Conservation (phyloP, 2,797 vertebrate genomes). For the Pempheris klunzingeri region DNA sequence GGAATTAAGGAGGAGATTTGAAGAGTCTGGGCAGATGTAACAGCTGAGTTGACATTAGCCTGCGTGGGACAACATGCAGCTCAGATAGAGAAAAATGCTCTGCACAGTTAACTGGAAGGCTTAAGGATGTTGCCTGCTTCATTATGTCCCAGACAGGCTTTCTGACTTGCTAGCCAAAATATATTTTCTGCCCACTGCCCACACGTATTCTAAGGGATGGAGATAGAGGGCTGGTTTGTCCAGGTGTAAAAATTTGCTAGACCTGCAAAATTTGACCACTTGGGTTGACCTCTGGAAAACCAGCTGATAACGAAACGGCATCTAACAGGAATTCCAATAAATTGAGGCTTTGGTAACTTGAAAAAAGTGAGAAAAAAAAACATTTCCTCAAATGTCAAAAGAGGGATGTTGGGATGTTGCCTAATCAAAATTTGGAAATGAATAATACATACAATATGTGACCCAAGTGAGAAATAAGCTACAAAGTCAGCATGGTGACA, state of each 20-base stretch:
- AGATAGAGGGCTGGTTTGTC: constrained; percentile 57
- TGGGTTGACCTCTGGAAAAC: constrained; percentile 17
- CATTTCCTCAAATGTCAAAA: constrained; percentile 20
- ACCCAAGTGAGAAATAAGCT: constrained; percentile 39
- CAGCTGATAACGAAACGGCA: constrained; percentile 19
- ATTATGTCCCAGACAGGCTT: constrained; percentile 79
- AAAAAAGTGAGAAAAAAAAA: constrained; percentile 32
- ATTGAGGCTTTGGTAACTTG: constrained; percentile 32
- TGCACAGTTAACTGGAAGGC: constrained; percentile 74
- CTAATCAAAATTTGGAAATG: constrained; percentile 13
- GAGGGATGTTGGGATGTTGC: not conserved
- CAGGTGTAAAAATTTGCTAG: constrained; percentile 63
- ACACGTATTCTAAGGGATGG: constrained; percentile 49
- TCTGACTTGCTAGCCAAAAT: constrained; percentile 67
- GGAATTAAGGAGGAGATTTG: constrained; percentile 78
- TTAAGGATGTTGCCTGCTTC: constrained; percentile 82
- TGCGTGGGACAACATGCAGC: constrained; percentile 69
- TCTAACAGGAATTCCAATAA: constrained; percentile 25
- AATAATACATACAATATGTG: constrained; percentile 29
- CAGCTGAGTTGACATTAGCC: constrained; percentile 76
- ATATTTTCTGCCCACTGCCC: constrained; percentile 76
- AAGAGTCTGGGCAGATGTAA: constrained; percentile 75
- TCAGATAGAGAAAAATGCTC: constrained; percentile 76
- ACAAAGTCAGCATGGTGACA: constrained; percentile 45
- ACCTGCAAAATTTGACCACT: constrained; percentile 53